Evolutionary conservation across 2,888 invertebrate species (phyloP).

Genomic region (Polyommatus iphigenia): DNA sequence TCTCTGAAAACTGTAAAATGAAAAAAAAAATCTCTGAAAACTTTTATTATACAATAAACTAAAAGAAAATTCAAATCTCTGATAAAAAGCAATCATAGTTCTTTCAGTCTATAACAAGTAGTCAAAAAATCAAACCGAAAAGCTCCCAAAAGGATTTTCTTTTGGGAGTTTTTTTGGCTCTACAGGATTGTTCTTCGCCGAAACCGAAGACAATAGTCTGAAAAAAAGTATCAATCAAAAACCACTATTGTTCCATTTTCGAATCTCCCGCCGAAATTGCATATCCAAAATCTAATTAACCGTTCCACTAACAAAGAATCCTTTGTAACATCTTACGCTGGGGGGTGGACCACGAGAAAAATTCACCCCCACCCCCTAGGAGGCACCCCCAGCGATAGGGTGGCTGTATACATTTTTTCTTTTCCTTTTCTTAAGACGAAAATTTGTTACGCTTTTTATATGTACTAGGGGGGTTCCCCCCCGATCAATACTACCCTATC

Average conservation of each 20-base stretch:
- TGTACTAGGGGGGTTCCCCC: slow-evolving; percentile 61
- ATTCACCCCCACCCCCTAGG: slow-evolving; percentile 57
- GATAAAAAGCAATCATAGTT: neutral
- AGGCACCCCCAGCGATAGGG: slow-evolving; percentile 54
- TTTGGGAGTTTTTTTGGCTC: neutral
- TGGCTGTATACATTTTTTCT: slow-evolving; percentile 79
- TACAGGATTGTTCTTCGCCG: neutral
- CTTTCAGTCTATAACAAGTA: neutral
- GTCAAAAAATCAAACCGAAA: neutral
- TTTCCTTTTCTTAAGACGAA: slow-evolving; percentile 81
- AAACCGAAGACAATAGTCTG: neutral
- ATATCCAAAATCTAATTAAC: slow-evolving; percentile 54
- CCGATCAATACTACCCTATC: slow-evolving; percentile 69
- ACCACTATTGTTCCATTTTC: slow-evolving; percentile 31
- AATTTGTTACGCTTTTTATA: slow-evolving; percentile 81
- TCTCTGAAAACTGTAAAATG: neutral
- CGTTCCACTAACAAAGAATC: slow-evolving; percentile 65
- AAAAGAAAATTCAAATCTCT: neutral
- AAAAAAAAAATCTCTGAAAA: neutral
- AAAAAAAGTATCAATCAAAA: slow-evolving; percentile 23
- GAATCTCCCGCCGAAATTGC: slow-evolving; percentile 43
- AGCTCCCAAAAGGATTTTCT: neutral
- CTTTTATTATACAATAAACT: neutral
- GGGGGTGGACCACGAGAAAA: slow-evolving; percentile 68
- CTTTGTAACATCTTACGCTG: slow-evolving; percentile 76